These are phyloP conservation scores for Brachyhypopomus occidentalis DNA, from an alignment of 2,113 vertebrate species.

Conservation along the genomic window DNA sequence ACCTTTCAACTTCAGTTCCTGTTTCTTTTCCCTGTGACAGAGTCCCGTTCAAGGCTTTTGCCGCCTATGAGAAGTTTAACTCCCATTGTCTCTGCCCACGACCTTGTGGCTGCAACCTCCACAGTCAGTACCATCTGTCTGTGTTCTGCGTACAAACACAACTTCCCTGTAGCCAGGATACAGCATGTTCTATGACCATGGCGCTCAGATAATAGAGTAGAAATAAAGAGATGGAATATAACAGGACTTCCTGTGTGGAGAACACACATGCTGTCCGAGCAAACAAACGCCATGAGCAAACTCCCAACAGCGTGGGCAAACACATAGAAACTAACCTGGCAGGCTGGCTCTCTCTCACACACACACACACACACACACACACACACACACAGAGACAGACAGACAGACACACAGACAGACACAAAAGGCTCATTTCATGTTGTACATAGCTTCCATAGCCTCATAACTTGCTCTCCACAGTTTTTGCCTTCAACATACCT, in stretches of 20 bases:
- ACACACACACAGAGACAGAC: constrained; percentile 7
- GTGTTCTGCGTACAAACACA: neutral
- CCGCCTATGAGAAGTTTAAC: constrained; percentile 1
- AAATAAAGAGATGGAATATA: constrained; percentile 34
- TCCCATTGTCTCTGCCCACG: neutral
- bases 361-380: constrained; percentile 3
- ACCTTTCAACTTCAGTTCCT: no score
- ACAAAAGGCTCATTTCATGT: neutral
- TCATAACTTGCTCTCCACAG: neutral
- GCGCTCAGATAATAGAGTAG: constrained; percentile 10
- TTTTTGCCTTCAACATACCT: neutral
- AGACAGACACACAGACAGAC: neutral
- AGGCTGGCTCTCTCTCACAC: constrained; percentile 4
- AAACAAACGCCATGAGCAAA: constrained; percentile 51
- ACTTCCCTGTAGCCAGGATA: constrained; percentile 37
- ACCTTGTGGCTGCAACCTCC: constrained; percentile 10
- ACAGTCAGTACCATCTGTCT: constrained; percentile 26
- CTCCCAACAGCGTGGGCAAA: constrained; percentile 46
- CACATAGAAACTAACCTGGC: constrained; percentile 29
- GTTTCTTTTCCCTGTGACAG: neutral
- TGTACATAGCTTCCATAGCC: neutral
- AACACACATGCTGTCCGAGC: constrained; percentile 22
- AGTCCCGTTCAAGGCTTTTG: neutral
- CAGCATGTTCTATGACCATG: constrained; percentile 15
- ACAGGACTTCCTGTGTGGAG: constrained; percentile 43